Conservation (phyloP, 1,140 invertebrate genomes). For the Pseudomyrmex cubaensis region DNA sequence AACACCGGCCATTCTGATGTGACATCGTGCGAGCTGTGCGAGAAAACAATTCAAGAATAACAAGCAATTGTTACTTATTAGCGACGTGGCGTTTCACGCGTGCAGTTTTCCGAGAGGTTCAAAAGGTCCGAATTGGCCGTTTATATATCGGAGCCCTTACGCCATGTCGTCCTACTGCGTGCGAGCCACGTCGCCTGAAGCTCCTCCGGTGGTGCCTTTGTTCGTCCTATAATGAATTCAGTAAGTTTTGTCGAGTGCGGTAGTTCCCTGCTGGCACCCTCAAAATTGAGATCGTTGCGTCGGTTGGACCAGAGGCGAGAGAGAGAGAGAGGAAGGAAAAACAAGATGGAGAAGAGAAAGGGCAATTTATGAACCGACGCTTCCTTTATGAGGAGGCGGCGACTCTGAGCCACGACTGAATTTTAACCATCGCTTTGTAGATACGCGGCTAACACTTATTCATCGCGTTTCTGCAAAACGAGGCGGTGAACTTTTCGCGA, state of each 20-base stretch:
- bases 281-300: slow-evolving; percentile 81
- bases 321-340: slow-evolving; percentile 20
- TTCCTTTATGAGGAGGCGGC: slow-evolving; percentile 83
- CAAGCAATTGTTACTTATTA: slow-evolving; percentile 57
- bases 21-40: no score
- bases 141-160: slow-evolving; percentile 25
- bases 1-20: slow-evolving; percentile 52
- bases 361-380: slow-evolving; percentile 84
- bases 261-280: slow-evolving; percentile 84
- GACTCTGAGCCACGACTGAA: slow-evolving; percentile 77
- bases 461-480: slow-evolving; percentile 6
- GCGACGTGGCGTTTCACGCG: slow-evolving; percentile 23
- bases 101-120: slow-evolving; percentile 2
- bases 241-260: slow-evolving; percentile 84
- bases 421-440: slow-evolving; percentile 77
- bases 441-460: slow-evolving; percentile 41
- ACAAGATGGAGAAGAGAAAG: slow-evolving; percentile 40
- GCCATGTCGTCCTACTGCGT: slow-evolving; percentile 44
- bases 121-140: slow-evolving; percentile 28
- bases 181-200: slow-evolving; percentile 77
- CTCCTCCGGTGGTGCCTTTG: slow-evolving; percentile 79
- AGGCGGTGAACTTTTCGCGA: slow-evolving; percentile 3
- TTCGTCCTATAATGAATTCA: slow-evolving; percentile 84
- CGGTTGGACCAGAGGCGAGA: slow-evolving; percentile 37
- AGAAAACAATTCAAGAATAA: neutral